These are phyloP conservation scores for Anolis sagrei DNA, from an alignment of 2,113 vertebrate genomes.

Conservation along the genomic window DNA sequence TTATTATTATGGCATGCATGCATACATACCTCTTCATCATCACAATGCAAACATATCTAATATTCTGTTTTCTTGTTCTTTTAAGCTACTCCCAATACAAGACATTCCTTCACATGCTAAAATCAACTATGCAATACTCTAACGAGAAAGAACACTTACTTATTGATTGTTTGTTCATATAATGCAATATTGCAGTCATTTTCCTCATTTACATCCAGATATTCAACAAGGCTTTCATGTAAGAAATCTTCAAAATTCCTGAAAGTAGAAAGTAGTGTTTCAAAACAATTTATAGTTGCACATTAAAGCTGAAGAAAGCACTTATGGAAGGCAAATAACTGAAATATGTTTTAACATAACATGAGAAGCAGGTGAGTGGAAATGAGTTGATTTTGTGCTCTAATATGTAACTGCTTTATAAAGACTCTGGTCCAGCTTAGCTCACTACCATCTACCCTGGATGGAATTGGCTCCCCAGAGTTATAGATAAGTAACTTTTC, in stretches of 20 bases:
- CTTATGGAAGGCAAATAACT: not conserved
- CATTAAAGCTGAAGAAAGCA: not conserved
- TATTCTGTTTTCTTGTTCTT: not conserved
- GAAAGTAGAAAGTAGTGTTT: constrained; percentile 13
- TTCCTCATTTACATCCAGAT: constrained; percentile 98
- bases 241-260: constrained; percentile 99
- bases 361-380: not conserved
- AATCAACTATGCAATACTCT: not conserved
- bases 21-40: too few species aligned
- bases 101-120: not conserved
- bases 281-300: not conserved
- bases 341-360: not conserved
- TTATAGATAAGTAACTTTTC: not conserved
- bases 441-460: not conserved
- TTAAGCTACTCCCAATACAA: not conserved
- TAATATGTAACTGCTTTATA: not conserved
- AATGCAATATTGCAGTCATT: constrained; percentile 97
- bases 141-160: constrained; percentile 80
- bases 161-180: constrained; percentile 92
- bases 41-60: too few species aligned
- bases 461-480: not conserved
- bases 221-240: constrained; percentile 96
- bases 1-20: too few species aligned
- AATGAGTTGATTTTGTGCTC: not conserved
- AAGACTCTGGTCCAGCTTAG: not conserved